Evolutionary conservation across 2,797 vertebrate species (phyloP).

Genomic region (Pangasius krempfi): DNA sequence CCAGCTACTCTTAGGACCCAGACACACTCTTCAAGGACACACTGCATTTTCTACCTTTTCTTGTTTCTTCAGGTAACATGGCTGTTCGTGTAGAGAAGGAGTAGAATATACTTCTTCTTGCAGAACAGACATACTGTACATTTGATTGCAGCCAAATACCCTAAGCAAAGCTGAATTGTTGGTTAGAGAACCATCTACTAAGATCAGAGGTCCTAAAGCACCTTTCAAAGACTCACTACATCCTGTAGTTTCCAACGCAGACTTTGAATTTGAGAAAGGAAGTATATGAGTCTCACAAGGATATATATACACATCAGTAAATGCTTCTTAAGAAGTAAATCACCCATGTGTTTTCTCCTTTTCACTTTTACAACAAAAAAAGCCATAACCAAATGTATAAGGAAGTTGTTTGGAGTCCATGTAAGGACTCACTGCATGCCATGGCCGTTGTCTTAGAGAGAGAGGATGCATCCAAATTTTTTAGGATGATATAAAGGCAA

Average conservation of each 20-base stretch:
- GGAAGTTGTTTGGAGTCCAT: background rate
- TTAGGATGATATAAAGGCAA: background rate
- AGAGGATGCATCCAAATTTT: background rate
- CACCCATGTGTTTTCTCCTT: background rate
- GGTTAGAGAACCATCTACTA: background rate
- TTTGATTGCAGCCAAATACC: background rate
- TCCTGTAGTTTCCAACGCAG: background rate
- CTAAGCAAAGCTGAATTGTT: too few species aligned
- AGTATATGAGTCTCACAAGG: background rate
- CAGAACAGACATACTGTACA: background rate
- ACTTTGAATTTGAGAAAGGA: background rate
- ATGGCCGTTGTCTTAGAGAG: background rate
- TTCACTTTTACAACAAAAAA: background rate
- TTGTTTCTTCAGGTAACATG: background rate
- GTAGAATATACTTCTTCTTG: background rate
- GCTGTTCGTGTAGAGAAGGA: background rate
- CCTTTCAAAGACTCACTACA: background rate
- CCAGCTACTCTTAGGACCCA: background rate
- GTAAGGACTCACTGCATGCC: background rate
- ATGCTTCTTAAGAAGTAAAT: constrained; percentile 1
- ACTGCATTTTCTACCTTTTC: background rate
- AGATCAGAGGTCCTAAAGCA: background rate
- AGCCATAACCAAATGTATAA: constrained; percentile 5
- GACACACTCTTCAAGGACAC: background rate
- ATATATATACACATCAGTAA: background rate